phyloP scores from a whole-genome alignment of 2,113 vertebrate species.

The Psophia crepitans region DNA sequence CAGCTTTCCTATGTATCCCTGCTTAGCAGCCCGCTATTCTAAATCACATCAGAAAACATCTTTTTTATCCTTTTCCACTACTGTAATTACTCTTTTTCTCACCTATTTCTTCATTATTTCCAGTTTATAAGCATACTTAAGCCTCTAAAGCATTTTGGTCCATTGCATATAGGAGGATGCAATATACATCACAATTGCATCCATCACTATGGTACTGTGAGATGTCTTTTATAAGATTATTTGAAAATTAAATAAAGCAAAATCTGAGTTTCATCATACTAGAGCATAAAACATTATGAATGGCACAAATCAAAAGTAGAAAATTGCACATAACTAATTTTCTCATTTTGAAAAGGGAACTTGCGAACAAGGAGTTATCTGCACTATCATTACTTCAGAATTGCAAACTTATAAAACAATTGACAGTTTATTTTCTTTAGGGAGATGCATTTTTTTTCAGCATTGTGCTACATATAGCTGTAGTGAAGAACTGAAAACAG shows the following conservation, averaged over 20 bases:
- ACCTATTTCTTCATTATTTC: background rate
- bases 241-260: background rate
- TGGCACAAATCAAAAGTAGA: background rate
- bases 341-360: background rate
- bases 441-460: background rate
- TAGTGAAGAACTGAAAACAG: background rate
- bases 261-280: background rate
- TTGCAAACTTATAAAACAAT: background rate
- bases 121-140: background rate
- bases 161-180: background rate
- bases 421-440: background rate
- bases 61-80: background rate
- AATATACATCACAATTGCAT: background rate
- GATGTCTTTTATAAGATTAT: background rate
- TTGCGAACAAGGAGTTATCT: background rate
- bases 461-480: background rate
- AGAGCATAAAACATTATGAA: background rate
- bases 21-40: background rate
- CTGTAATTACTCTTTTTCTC: background rate
- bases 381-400: background rate
- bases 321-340: background rate
- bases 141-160: background rate
- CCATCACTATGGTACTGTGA: background rate
- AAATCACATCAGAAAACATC: background rate
- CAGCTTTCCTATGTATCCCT: background rate